phyloP scores from a whole-genome alignment of 1,140 invertebrate species.

The Bicyclus anynana region DNA sequence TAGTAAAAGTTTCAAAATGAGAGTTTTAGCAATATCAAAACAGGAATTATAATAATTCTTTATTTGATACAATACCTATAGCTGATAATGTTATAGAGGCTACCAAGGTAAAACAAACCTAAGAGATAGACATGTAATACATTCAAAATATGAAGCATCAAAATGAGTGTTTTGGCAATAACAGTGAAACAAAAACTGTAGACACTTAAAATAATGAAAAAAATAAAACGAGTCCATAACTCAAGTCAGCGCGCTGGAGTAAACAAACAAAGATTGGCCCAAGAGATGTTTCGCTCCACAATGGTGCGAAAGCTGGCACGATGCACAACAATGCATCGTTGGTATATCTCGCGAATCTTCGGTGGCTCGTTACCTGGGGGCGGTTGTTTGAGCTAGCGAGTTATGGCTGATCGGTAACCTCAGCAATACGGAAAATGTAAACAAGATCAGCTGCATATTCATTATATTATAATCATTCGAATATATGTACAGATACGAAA shows the following conservation, averaged over 20 bases:
- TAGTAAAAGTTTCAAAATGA: no score
- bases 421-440: slow-evolving; percentile 13
- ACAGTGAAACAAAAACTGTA: no score
- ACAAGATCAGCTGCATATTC: not conserved
- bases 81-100: no score
- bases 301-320: slow-evolving; percentile 71
- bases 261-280: slow-evolving; percentile 64
- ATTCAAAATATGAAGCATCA: no score
- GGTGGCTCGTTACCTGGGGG: slow-evolving; percentile 61
- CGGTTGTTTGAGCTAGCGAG: slow-evolving; percentile 51
- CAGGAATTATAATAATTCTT: no score
- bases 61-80: no score
- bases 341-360: slow-evolving; percentile 59
- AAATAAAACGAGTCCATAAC: slow-evolving; percentile 14
- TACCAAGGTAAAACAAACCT: no score
- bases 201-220: not conserved
- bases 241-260: slow-evolving; percentile 37
- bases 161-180: no score
- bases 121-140: no score
- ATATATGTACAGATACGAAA: no score
- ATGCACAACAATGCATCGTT: slow-evolving; percentile 66
- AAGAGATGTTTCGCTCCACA: slow-evolving; percentile 56
- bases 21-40: no score
- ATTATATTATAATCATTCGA: slow-evolving; percentile 7
- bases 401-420: slow-evolving; percentile 42